Evolutionary conservation across 1,140 invertebrate species (phyloP).

Genomic region (Agrypnia vestita): DNA sequence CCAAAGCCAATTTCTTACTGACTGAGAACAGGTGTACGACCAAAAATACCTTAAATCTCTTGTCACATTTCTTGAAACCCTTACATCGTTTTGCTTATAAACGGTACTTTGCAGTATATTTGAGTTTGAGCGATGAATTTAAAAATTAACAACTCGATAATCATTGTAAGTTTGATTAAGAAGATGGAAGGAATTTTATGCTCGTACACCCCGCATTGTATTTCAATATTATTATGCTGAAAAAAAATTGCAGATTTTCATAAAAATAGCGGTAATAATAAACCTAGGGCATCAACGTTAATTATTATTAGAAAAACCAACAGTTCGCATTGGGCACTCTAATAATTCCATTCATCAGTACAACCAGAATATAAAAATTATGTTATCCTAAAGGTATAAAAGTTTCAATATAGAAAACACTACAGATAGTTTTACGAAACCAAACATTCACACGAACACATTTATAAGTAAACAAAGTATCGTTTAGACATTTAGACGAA

Average conservation of each 20-base stretch:
- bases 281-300: slow-evolving; percentile 15
- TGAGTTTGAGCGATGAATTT: too few relatives aligned
- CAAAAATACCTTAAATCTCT: too few relatives aligned
- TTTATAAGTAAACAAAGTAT: slow-evolving; percentile 44
- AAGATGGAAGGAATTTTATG: too few relatives aligned
- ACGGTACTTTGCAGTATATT: too few relatives aligned
- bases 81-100: too few relatives aligned
- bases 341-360: not conserved
- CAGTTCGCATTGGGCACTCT: slow-evolving; percentile 11
- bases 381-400: slow-evolving; percentile 56
- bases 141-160: too few relatives aligned
- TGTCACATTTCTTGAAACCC: too few relatives aligned
- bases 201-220: not conserved
- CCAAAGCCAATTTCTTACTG: too few relatives aligned
- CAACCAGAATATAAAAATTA: slow-evolving; percentile 5
- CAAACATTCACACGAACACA: slow-evolving; percentile 60
- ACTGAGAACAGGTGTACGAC: too few relatives aligned
- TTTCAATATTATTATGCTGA: slow-evolving; percentile 7
- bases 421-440: slow-evolving; percentile 57
- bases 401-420: slow-evolving; percentile 57
- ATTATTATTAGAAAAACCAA: slow-evolving; percentile 17
- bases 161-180: too few relatives aligned
- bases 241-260: slow-evolving; percentile 1
- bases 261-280: not conserved
- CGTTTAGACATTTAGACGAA: slow-evolving; percentile 33